Base-by-base conservation (phyloP, 2,888 invertebrate genomes). In the Andrena marginata region DNA sequence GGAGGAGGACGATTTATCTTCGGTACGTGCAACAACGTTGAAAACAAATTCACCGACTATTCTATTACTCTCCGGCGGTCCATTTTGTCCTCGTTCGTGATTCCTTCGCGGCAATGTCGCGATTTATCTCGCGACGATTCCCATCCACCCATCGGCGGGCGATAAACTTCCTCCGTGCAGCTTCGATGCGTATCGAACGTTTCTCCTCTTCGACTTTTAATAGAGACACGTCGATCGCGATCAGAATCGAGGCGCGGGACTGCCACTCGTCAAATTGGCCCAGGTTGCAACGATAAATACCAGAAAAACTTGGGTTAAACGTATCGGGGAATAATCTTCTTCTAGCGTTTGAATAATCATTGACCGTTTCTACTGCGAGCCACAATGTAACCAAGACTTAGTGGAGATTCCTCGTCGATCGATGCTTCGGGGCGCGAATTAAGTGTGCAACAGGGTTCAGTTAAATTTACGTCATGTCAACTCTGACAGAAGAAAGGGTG, bases 21-120 rank as follows among this genome's bases (percentile, higher is more conserved):
- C 63, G 63, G 79, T 64, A 80, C 79, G 72, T 48, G 72, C 67
- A 75, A 74, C 84, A 64, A 71, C 59, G 76, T 60, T 59, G 59
- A 78, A 78, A 86, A 71, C 78, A 77, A 82, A 87, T 86, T 75
- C 77, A 65, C 42, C 73, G 56, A 60, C 71, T 72, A 72, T 82
- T 75, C 63, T 80, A 75, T 82, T 68, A 72, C 77, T 82, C 68
- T 76, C 51, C 31, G 10, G 68, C 64, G 80, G 60, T 76, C 20
- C 74, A 69, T 70, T 80, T 8, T 56, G 33, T 33, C 42, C 7
- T 29, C 7, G 51, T 42, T 31, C 48, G 63, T 76, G 82, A 81
- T 80, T 80, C 54, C 35, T 35, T 49, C 31, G 20, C 60, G 54
- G 54, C 56, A 16, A 67, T 13, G 26, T 4, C 42, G 23, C 64